These are phyloP conservation scores for Microtus richardsoni DNA, from an alignment of 2,113 vertebrate genomes.

Conservation along the genomic window DNA sequence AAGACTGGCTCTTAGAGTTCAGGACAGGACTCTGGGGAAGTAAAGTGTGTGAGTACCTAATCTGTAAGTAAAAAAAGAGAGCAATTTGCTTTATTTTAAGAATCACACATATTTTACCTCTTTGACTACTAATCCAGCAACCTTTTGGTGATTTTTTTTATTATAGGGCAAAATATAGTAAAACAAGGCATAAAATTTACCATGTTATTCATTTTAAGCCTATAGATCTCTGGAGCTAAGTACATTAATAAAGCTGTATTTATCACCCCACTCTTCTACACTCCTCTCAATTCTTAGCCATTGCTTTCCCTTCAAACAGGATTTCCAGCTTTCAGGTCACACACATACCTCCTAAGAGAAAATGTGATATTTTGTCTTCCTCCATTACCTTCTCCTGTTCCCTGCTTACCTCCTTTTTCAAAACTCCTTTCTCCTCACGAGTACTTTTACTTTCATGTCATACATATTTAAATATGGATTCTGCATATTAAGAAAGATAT, in stretches of 20 bases:
- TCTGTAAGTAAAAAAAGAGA: slow-evolving; percentile 22
- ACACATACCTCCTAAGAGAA: background rate
- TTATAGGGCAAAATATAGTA: background rate
- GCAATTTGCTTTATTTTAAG: slow-evolving; percentile 17
- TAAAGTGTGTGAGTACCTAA: background rate
- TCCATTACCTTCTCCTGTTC: background rate
- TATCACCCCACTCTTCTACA: background rate
- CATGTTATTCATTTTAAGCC: background rate
- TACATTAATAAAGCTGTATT: background rate
- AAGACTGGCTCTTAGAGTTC: slow-evolving; percentile 59
- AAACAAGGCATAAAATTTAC: background rate
- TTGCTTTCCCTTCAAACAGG: background rate
- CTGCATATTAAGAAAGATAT: background rate
- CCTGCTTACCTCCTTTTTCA: background rate
- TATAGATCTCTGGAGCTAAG: background rate
- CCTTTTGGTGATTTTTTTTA: background rate
- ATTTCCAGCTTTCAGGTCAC: background rate
- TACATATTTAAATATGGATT: background rate
- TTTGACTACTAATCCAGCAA: slow-evolving; percentile 3
- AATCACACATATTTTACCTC: slow-evolving; percentile 14
- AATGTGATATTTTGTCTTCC: background rate
- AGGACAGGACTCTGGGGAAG: slow-evolving; percentile 58
- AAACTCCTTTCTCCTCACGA: background rate
- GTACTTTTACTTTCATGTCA: background rate
- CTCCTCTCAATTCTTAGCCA: background rate